Conservation (phyloP, 2,888 invertebrate genomes). For the Acleris cristana region DNA sequence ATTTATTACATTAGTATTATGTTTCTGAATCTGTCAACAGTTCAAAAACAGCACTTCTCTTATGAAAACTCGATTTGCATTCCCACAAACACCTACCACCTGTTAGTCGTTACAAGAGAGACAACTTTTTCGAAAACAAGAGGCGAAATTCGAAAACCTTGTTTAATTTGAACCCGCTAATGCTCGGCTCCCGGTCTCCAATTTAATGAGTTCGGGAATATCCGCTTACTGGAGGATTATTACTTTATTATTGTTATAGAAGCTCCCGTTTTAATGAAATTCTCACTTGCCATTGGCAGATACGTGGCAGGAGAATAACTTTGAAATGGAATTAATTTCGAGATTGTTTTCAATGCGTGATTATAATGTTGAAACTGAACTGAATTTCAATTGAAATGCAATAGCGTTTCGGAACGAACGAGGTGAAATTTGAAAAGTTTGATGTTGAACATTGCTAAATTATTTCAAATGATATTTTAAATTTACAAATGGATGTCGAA, state of each 20-base stretch:
- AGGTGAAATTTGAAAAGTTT: not conserved
- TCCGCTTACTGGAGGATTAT: conserved; percentile 58
- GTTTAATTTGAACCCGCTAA: conserved; percentile 30
- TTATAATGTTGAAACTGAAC: conserved; percentile 3
- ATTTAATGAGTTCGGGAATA: conserved; percentile 60
- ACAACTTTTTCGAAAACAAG: conserved; percentile 1
- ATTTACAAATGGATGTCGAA: too few species aligned
- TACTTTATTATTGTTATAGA: conserved; percentile 50
- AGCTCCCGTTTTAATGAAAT: conserved; percentile 53
- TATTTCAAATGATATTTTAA: not conserved
- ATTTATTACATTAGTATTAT: too few species aligned
- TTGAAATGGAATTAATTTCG: conserved; percentile 14
- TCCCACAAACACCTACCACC: too few species aligned
- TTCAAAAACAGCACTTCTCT: too few species aligned
- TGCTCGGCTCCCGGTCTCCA: conserved; percentile 41
- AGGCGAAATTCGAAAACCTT: conserved; percentile 16
- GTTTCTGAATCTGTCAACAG: too few species aligned
- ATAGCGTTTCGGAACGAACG: not conserved
- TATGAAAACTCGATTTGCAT: too few species aligned
- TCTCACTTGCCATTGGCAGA: conserved; percentile 36
- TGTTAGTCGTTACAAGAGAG: too few species aligned
- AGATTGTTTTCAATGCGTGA: conserved; percentile 17
- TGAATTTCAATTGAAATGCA: conserved; percentile 4
- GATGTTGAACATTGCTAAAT: not conserved
- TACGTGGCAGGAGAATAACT: conserved; percentile 10